Conservation (phyloP, 2,113 vertebrate species). For the Nycticorax nycticorax region DNA sequence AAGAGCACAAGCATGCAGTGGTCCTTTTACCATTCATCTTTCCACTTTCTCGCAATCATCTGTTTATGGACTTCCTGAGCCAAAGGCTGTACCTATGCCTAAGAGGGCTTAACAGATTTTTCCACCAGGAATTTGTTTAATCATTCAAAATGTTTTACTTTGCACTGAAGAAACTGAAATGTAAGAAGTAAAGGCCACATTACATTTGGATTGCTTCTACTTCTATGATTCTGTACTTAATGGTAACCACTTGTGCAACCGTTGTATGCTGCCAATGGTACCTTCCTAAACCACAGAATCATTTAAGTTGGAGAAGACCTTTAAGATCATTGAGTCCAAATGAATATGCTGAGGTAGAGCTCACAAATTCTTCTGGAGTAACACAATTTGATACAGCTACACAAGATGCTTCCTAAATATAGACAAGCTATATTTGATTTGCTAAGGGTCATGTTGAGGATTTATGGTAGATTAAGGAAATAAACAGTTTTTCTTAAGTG, state of each 20-base stretch:
- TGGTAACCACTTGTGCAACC: accelerated
- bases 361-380: not conserved
- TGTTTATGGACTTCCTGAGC: not conserved
- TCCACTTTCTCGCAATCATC: not conserved
- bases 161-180: not conserved
- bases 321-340: not conserved
- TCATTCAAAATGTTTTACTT: not conserved
- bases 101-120: not conserved
- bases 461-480: not conserved
- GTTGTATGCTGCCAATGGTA: not conserved
- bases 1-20: not conserved
- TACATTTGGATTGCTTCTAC: not conserved
- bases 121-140: not conserved
- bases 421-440: not conserved
- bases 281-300: not conserved
- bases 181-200: not conserved
- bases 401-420: not conserved
- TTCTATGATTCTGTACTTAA: not conserved
- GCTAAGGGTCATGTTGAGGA: not conserved
- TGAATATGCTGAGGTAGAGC: not conserved
- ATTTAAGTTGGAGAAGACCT: not conserved
- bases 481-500: not conserved
- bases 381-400: not conserved
- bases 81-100: not conserved
- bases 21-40: not conserved